Evolutionary conservation across 2,888 invertebrate species (phyloP).

Genomic region (Trachelus iudaicus): DNA sequence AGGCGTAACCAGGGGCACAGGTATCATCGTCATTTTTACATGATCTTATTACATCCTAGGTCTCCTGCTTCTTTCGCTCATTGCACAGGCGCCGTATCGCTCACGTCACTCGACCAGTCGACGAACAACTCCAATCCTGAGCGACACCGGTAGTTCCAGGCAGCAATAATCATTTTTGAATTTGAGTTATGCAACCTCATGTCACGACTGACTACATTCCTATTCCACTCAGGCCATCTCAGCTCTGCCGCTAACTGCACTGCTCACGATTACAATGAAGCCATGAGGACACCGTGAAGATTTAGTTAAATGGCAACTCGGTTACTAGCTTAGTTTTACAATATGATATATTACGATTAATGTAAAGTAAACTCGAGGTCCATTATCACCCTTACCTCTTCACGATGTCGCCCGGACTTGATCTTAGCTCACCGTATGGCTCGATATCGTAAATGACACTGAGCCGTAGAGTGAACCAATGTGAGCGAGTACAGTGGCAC

Average conservation of each 20-base stretch:
- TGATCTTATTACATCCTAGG: background rate
- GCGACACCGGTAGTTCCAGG: background rate
- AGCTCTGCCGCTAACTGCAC: background rate
- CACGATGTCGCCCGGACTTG: background rate
- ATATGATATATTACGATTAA: background rate
- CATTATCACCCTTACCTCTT: background rate
- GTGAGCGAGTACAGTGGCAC: background rate
- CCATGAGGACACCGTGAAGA: background rate
- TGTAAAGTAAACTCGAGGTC: background rate
- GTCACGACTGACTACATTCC: background rate
- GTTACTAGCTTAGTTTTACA: background rate
- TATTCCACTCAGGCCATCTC: background rate
- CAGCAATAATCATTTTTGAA: background rate
- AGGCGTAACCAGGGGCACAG: background rate
- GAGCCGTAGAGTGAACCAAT: background rate
- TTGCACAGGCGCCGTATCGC: background rate
- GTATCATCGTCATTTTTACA: background rate
- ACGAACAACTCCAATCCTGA: background rate
- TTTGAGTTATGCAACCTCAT: background rate
- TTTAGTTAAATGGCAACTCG: background rate
- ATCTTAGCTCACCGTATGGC: background rate
- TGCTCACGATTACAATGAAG: background rate
- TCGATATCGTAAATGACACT: background rate
- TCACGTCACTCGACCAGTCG: background rate
- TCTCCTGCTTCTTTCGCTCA: background rate